These are phyloP conservation scores for Patiria pectinifera DNA, from an alignment of 53 echinoderm and acorn worm genomes.

Conservation along the genomic window DNA sequence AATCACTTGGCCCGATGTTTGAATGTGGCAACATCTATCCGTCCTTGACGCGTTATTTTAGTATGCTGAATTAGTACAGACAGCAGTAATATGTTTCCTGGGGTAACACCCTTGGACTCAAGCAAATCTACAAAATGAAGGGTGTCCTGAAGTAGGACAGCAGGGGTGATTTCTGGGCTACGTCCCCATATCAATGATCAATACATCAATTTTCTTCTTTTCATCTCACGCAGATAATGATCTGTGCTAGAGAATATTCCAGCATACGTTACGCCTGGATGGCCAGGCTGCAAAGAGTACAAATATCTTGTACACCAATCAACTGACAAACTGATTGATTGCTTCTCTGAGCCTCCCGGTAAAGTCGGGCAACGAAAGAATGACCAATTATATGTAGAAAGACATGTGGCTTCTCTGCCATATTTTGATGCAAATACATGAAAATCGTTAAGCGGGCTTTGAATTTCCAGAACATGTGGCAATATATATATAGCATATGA, in stretches of 20 bases:
- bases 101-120: background rate
- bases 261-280: slow-evolving; percentile 16
- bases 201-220: slow-evolving; percentile 9
- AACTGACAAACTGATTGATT: background rate
- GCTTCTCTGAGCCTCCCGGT: slow-evolving; percentile 23
- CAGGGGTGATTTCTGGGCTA: slow-evolving; percentile 17
- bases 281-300: slow-evolving; percentile 17
- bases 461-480: background rate
- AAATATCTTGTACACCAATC: slow-evolving; percentile 21
- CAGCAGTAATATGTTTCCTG: background rate
- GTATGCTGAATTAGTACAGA: slow-evolving; percentile 5
- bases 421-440: background rate
- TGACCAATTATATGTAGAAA: slow-evolving; percentile 4
- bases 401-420: background rate
- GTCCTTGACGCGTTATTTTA: slow-evolving; percentile 5
- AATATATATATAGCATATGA: background rate
- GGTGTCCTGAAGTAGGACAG: slow-evolving; percentile 5
- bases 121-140: slow-evolving; percentile 18
- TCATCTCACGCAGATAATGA: slow-evolving; percentile 26
- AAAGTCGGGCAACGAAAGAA: slow-evolving; percentile 31
- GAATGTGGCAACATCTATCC: slow-evolving; percentile 44
- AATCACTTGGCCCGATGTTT: slow-evolving; percentile 34
- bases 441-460: background rate
- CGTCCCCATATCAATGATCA: slow-evolving; percentile 34
- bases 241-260: background rate